A percentile compares a stretch with the other conserved stretches of the same genome.
These are phyloP conservation scores for Melanerpes aurifrons DNA, from an alignment of 2,113 vertebrate genomes.

Conservation along the genomic window DNA sequence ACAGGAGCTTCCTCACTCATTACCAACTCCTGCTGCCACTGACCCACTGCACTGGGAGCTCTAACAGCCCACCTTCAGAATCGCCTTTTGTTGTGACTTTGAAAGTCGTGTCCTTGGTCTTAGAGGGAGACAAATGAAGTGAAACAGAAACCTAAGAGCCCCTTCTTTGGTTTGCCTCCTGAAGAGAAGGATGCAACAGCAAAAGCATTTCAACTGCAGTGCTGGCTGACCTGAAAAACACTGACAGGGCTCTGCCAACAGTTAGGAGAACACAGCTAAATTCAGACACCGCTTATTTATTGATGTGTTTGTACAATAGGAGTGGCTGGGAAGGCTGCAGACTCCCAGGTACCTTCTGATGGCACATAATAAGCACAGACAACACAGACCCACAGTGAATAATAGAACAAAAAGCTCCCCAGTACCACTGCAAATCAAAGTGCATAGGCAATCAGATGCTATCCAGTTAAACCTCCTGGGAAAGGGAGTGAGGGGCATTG, in stretches of 20 bases:
- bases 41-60: not conserved
- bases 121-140: not conserved
- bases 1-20: not conserved
- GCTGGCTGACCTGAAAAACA: slow-evolving; percentile 55
- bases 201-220: not conserved
- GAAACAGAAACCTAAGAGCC: not conserved
- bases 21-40: not conserved
- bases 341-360: slow-evolving; percentile 50
- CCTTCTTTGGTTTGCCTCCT: not conserved
- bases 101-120: not conserved
- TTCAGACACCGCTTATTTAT: slow-evolving; percentile 59
- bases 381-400: slow-evolving; percentile 61
- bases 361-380: slow-evolving; percentile 65
- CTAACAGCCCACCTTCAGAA: fast-evolving
- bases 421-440: slow-evolving; percentile 61
- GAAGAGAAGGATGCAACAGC: slow-evolving; percentile 43
- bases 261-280: not conserved
- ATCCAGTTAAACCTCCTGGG: slow-evolving; percentile 22
- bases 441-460: not conserved
- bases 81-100: not conserved
- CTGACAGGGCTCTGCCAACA: slow-evolving; percentile 9
- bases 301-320: slow-evolving; percentile 66
- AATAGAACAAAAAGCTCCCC: slow-evolving; percentile 75
- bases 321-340: slow-evolving; percentile 55
- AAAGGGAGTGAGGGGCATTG: not conserved